Percentiles rank a stretch among this genome's conserved stretches.
Conservation (phyloP, 2,888 invertebrate genomes). For the Phrixothrix hirtus region DNA sequence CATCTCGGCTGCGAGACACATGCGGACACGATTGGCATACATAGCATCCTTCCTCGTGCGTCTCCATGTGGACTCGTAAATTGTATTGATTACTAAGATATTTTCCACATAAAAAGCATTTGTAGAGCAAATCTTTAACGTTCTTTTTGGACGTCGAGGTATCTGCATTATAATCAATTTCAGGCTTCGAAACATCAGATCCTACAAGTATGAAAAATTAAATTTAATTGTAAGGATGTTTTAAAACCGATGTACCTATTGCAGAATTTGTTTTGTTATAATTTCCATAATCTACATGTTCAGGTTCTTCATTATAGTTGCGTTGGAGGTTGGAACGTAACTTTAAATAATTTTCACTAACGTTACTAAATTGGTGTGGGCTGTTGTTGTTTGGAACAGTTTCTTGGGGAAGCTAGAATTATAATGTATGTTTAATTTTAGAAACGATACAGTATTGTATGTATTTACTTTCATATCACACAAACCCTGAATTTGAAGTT, state of each 20-base stretch:
- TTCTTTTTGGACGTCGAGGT: slow-evolving; percentile 11
- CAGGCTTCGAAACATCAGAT: too few species aligned
- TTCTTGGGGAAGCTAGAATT: slow-evolving; percentile 17
- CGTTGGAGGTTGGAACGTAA: neutral
- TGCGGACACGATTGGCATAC: slow-evolving; percentile 86
- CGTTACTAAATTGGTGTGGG: neutral
- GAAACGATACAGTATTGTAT: too few species aligned
- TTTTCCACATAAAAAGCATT: slow-evolving; percentile 84
- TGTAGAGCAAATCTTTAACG: slow-evolving; percentile 44
- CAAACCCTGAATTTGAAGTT: slow-evolving; percentile 79
- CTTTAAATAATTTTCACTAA: slow-evolving; percentile 4
- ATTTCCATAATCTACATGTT: neutral
- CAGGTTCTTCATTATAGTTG: neutral
- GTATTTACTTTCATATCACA: slow-evolving; percentile 79
- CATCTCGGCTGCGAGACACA: slow-evolving; percentile 85
- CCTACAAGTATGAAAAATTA: too few species aligned
- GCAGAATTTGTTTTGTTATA: neutral
- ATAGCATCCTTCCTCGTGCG: slow-evolving; percentile 85
- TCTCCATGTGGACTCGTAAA: slow-evolving; percentile 86
- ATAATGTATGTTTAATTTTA: too few species aligned
- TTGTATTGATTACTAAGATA: slow-evolving; percentile 90
- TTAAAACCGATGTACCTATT: neutral
- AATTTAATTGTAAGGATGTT: neutral
- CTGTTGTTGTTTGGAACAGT: too few species aligned
- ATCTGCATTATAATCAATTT: neutral